phyloP scores from a whole-genome alignment of 2,113 vertebrate species.

The Aramus guarauna region DNA sequence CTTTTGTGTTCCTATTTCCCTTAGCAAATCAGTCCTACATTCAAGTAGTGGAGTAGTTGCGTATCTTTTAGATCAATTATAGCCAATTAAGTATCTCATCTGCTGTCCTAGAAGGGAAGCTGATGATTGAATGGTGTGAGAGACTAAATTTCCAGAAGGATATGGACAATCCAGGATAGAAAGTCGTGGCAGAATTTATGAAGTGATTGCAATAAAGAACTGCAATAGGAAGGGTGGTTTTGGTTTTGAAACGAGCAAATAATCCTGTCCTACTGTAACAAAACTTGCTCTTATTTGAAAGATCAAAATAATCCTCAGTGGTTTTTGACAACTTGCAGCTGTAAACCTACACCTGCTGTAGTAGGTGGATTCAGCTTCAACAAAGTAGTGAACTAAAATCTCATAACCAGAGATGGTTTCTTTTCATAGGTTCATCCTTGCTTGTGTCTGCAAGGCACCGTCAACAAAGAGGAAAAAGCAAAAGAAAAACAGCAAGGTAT shows the following conservation, averaged over 20 bases:
- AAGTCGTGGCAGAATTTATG: background rate
- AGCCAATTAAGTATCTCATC: background rate
- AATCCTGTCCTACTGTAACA: background rate
- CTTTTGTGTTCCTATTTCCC: background rate
- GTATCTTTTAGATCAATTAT: background rate
- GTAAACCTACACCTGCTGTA: background rate
- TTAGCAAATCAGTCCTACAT: background rate
- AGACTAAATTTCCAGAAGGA: background rate
- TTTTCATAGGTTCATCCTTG: constrained; percentile 71
- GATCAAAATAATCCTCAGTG: background rate
- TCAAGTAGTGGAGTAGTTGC: background rate
- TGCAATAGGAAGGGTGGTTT: background rate
- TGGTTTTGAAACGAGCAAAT: background rate
- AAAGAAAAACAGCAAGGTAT: constrained; percentile 54
- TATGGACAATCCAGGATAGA: background rate
- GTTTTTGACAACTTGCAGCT: background rate
- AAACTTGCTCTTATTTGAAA: background rate
- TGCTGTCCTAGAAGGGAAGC: background rate
- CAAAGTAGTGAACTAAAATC: background rate
- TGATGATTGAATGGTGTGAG: background rate
- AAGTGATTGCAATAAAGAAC: background rate
- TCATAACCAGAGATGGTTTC: background rate
- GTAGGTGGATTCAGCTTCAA: background rate
- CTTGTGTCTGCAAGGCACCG: constrained; percentile 69
- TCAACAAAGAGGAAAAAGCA: constrained; percentile 8